A percentile compares a stretch with the other conserved stretches of the same genome.
Evolutionary conservation across 2,797 vertebrate species (phyloP).

Genomic region (Lemur catta): DNA sequence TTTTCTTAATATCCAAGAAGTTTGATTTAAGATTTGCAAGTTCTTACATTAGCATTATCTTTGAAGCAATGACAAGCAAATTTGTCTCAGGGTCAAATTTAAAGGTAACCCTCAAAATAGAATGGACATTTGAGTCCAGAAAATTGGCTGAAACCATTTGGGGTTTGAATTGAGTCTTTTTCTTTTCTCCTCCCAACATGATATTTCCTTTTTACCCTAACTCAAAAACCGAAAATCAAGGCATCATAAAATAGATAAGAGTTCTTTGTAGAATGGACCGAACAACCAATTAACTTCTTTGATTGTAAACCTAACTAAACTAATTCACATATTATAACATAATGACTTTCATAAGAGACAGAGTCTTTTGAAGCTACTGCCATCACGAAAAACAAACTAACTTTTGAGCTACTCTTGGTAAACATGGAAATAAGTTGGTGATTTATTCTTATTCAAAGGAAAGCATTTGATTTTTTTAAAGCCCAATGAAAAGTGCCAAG

Average conservation of each 20-base stretch:
- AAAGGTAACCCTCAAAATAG: constrained; percentile 3
- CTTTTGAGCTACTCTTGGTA: constrained; percentile 18
- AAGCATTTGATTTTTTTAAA: constrained; percentile 51
- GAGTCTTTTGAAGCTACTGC: constrained; percentile 30
- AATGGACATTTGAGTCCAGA: neutral
- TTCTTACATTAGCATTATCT: neutral
- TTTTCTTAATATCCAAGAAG: neutral
- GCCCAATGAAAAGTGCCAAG: constrained; percentile 50
- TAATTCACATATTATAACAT: neutral
- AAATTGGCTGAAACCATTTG: neutral
- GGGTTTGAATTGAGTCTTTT: neutral
- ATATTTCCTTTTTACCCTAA: neutral
- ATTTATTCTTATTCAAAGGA: constrained; percentile 68
- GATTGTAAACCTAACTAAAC: constrained; percentile 20
- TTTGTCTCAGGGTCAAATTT: neutral
- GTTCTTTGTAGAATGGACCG: neutral
- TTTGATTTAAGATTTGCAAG: neutral
- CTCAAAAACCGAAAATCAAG: constrained; percentile 3
- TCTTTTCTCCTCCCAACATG: neutral
- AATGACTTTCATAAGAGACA: neutral
- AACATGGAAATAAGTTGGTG: constrained; percentile 62
- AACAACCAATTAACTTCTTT: constrained; percentile 41
- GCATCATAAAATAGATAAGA: neutral
- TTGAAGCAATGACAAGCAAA: neutral
- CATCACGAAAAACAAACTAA: neutral